phyloP scores from a whole-genome alignment of 2,888 invertebrate species.

The Drosophila monieri region DNA sequence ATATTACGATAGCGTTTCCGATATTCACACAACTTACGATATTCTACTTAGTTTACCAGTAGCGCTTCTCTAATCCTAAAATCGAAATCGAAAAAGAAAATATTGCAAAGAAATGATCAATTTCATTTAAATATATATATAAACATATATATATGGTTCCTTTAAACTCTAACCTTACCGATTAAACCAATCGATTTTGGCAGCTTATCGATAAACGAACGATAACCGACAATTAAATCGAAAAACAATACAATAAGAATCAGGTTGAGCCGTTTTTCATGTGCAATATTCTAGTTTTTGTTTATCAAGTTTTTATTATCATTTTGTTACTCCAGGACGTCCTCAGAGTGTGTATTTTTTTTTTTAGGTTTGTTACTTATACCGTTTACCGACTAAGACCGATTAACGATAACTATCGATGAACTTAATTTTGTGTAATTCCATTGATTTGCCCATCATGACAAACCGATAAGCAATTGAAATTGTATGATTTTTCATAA shows the following conservation, averaged over 20 bases:
- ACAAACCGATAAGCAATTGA: slow-evolving; percentile 4
- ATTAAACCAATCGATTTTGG: slow-evolving; percentile 4
- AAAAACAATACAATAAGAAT: slow-evolving; percentile 10
- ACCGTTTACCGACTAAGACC: slow-evolving; percentile 4
- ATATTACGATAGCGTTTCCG: slow-evolving; percentile 33
- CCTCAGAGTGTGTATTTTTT: slow-evolving; percentile 21
- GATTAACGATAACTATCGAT: slow-evolving; percentile 4
- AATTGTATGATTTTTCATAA: not conserved
- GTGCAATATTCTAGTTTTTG: slow-evolving; percentile 29
- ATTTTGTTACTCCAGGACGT: slow-evolving; percentile 10
- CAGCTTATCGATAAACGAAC: slow-evolving; percentile 24
- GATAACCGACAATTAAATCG: slow-evolving; percentile 4
- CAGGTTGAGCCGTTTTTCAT: slow-evolving; percentile 31
- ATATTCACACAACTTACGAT: slow-evolving; percentile 38
- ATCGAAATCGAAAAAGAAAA: not conserved
- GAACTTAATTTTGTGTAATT: slow-evolving; percentile 34
- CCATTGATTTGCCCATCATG: slow-evolving; percentile 18
- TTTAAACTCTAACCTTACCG: slow-evolving; percentile 6
- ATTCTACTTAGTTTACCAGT: slow-evolving; percentile 31
- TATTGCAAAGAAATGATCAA: not conserved
- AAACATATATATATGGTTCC: slow-evolving; percentile 16
- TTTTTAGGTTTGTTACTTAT: slow-evolving; percentile 37
- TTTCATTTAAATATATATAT: slow-evolving; percentile 15
- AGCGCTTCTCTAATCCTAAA: slow-evolving; percentile 12
- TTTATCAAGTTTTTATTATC: slow-evolving; percentile 11